Conservation (phyloP, 1,140 invertebrate species). For the Drosophila melanica region DNA sequence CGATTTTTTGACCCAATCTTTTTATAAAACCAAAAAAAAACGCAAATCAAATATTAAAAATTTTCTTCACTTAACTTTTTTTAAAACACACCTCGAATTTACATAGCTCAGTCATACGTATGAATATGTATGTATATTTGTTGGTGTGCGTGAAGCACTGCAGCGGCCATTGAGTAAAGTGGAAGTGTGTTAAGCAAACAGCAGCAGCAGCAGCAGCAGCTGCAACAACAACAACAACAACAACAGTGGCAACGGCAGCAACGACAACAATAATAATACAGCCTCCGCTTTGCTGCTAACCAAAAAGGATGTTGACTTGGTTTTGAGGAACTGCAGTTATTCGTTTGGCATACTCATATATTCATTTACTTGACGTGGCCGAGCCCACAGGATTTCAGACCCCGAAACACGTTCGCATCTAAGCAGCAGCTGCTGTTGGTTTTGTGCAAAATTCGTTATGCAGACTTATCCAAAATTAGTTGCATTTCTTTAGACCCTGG, state of each 20-base stretch:
- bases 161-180: slow-evolving; percentile 74
- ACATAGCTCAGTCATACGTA: slow-evolving; percentile 35
- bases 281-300: slow-evolving; percentile 51
- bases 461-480: slow-evolving; percentile 69
- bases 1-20: no score
- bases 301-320: slow-evolving; percentile 81
- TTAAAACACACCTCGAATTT: slow-evolving; percentile 27
- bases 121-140: slow-evolving; percentile 12
- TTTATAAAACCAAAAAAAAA: no score
- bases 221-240: slow-evolving; percentile 28
- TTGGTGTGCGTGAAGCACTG: slow-evolving; percentile 34
- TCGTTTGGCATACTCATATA: slow-evolving; percentile 77
- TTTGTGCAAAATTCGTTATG: slow-evolving; percentile 46
- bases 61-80: no score
- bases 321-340: slow-evolving; percentile 80
- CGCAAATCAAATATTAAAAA: no score
- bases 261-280: slow-evolving; percentile 51
- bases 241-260: slow-evolving; percentile 25
- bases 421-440: slow-evolving; percentile 38
- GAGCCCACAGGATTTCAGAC: slow-evolving; percentile 39
- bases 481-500: slow-evolving; percentile 45
- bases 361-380: slow-evolving; percentile 75
- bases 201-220: slow-evolving; percentile 53
- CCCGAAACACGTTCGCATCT: background rate
- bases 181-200: slow-evolving; percentile 79